Conservation (phyloP, 2,113 vertebrate species). For the Caracal caracal region DNA sequence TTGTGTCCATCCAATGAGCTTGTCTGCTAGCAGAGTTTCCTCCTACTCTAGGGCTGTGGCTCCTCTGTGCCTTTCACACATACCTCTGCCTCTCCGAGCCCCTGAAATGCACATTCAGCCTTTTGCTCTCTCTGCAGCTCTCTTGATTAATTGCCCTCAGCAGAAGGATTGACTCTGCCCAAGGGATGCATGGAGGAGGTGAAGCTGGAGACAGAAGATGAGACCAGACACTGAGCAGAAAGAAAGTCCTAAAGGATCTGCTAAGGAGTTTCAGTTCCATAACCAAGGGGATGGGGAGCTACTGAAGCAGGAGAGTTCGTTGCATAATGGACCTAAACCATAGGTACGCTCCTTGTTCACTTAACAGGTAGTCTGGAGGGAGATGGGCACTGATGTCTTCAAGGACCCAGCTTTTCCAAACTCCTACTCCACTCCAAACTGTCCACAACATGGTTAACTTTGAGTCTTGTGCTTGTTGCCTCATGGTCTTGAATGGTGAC, state of each 20-base stretch:
- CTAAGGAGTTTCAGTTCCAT: not conserved
- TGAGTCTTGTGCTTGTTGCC: not conserved
- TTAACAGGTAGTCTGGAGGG: not conserved
- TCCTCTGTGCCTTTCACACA: not conserved
- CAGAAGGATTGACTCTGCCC: not conserved
- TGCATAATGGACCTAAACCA: not conserved
- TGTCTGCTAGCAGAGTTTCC: not conserved
- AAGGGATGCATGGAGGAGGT: not conserved
- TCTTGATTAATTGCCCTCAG: not conserved
- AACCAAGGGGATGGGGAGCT: not conserved
- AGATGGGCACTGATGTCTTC: not conserved
- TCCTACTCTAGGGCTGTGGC: not conserved
- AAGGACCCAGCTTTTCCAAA: not conserved
- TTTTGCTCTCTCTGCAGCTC: not conserved
- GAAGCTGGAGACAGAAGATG: not conserved
- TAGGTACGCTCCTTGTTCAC: not conserved
- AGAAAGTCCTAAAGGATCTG: not conserved
- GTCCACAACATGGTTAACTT: not conserved
- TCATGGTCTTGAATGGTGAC: not conserved
- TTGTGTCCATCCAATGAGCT: not conserved
- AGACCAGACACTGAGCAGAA: not conserved
- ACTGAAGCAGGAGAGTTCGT: not conserved
- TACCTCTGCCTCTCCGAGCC: not conserved
- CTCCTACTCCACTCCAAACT: not conserved
- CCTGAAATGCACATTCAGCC: not conserved